Evolutionary conservation across 2,797 vertebrate species (phyloP), one percentile per base, ranked within the genome.

Genomic region (Lepilemur septentrionalis): DNA sequence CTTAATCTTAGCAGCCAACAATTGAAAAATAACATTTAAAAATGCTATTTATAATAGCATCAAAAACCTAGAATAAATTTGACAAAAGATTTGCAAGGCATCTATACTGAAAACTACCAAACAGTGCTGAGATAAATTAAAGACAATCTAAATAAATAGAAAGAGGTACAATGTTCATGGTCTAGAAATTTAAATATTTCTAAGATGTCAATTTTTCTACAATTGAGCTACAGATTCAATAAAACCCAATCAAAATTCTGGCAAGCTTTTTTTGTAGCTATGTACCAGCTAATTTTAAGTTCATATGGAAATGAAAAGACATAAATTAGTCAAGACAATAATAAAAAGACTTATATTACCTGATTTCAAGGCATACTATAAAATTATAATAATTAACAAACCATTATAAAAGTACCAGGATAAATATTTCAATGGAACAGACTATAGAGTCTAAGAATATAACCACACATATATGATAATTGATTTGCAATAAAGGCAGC

Each of bases 221-320:
- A 84, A 91, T 3, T 28, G 70, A 90, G 48, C 61, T 72, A 86
- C 0, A 82, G 28, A 72, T 50, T 82, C 61, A 90, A 75, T 25
- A 91, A 91, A 94, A 78, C 1, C 14, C 91, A 92, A 83, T 65
- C 1, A 91, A 86, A 93, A 73, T 89, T 88, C 87, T 91, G 57
- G 20, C 18, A 87, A 82, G 46, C 17, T 84, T 82, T 88, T 85
- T 73, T 63, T 7, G 88, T 52, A 94, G 20, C 61, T 52, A 87
- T 9, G 13, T 22, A 84, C 13, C 61, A 88, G 28, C 7, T 73
- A 4, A 82, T 84, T 94, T 17, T 86, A 93, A 96, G 86, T 87
- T 90, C n/a, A 78, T n/a, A 78, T 38, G 43, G 46, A 69, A 73
- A 69, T n/a, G 15, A 89, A 92, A 79, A 91, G 7, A 72, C 2